These are phyloP conservation scores for Campoletis raptor DNA, from an alignment of 2,888 invertebrate genomes.

Conservation along the genomic window DNA sequence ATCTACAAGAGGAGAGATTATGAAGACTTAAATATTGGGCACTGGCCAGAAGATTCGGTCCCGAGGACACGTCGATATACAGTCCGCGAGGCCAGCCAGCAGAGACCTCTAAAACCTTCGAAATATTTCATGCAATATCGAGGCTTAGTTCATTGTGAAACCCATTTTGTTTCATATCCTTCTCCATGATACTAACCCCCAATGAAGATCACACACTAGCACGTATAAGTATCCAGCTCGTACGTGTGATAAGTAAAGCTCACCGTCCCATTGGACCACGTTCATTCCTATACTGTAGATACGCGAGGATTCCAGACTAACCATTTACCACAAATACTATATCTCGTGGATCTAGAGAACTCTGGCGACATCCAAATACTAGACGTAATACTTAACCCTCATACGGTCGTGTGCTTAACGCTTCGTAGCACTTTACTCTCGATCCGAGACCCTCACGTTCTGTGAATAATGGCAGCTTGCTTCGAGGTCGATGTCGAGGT, in stretches of 20 bases:
- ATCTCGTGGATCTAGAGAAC: constrained; percentile 38
- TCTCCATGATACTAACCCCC: constrained; percentile 18
- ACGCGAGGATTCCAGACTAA: constrained; percentile 16
- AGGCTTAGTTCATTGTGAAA: constrained; percentile 18
- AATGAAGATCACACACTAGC: constrained; percentile 20
- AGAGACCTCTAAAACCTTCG: constrained; percentile 66
- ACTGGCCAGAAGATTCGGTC: constrained; percentile 38
- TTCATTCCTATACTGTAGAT: constrained; percentile 14
- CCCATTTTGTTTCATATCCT: constrained; percentile 7
- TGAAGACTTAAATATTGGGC: constrained; percentile 74
- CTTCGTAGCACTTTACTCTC: constrained; percentile 38
- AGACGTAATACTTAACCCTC: constrained; percentile 36
- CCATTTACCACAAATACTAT: constrained; percentile 19
- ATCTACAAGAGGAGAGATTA: constrained; percentile 73
- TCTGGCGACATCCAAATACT: constrained; percentile 40
- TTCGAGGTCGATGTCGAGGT: constrained; percentile 16
- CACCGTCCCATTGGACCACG: constrained; percentile 16
- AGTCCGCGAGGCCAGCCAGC: constrained; percentile 63
- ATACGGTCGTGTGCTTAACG: constrained; percentile 38
- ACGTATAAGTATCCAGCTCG: constrained; percentile 30
- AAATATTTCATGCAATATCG: constrained; percentile 67
- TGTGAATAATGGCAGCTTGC: constrained; percentile 49
- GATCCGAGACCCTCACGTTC: constrained; percentile 29
- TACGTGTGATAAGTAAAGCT: constrained; percentile 27
- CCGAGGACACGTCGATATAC: constrained; percentile 20